phyloP scores from a whole-genome alignment of 2,797 vertebrate genomes.

The Sebastes taczanowskii region DNA sequence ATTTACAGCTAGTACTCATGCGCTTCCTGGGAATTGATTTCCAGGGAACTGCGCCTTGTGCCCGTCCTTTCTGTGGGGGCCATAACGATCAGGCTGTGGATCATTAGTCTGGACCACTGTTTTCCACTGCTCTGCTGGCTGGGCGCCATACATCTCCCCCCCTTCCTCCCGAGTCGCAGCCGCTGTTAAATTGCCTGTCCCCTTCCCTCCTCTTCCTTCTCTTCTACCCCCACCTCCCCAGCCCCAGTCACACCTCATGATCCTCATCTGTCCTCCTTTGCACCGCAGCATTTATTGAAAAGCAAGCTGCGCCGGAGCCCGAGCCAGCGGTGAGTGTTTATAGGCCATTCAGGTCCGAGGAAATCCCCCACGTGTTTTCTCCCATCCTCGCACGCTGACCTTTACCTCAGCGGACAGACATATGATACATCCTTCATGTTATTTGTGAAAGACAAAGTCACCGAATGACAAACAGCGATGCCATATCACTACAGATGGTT shows the following conservation, averaged over 20 bases:
- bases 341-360: conserved; percentile 34
- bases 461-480: conserved; percentile 42
- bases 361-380: conserved; percentile 27
- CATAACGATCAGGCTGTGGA: conserved; percentile 83
- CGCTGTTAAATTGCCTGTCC: conserved; percentile 71
- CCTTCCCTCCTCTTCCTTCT: conserved; percentile 56
- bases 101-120: conserved; percentile 86
- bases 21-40: conserved; percentile 85
- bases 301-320: conserved; percentile 43
- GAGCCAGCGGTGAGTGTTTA: conserved; percentile 44
- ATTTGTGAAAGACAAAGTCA: conserved; percentile 37
- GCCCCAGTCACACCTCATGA: conserved; percentile 66
- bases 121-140: conserved; percentile 80
- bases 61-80: conserved; percentile 81
- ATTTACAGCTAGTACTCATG: conserved; percentile 80
- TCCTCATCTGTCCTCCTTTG: conserved; percentile 80
- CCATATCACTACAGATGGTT: conserved; percentile 31
- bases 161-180: conserved; percentile 58
- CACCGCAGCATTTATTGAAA: conserved; percentile 71
- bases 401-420: conserved; percentile 40
- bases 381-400: conserved; percentile 28
- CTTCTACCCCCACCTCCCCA: conserved; percentile 33
- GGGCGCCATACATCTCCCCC: conserved; percentile 76
- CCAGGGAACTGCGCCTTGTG: conserved; percentile 74
- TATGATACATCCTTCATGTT: conserved; percentile 33